Percentiles rank a stretch among this genome's conserved stretches.
phyloP scores from a whole-genome alignment of 2,888 invertebrate species.

The Junonia oenone region DNA sequence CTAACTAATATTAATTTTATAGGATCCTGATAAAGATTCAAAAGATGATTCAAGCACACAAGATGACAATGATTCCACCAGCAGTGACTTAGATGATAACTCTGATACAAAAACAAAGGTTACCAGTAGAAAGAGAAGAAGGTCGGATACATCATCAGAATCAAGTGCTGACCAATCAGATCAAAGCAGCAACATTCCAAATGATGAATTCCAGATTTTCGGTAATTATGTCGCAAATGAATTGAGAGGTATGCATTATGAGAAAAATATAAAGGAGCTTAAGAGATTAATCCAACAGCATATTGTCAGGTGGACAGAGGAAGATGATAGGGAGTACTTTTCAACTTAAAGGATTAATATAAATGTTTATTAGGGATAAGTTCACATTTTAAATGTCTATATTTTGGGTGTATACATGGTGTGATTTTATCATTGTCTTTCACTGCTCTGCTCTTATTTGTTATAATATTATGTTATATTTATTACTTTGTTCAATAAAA shows the following conservation, averaged over 20 bases:
- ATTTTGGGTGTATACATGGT: neutral
- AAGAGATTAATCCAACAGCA: slow-evolving; percentile 9
- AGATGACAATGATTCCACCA: neutral
- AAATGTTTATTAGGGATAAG: neutral
- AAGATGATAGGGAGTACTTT: slow-evolving; percentile 14
- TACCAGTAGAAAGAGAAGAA: neutral
- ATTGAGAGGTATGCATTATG: slow-evolving; percentile 13
- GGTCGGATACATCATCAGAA: neutral
- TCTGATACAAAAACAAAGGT: neutral
- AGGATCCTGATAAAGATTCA: neutral
- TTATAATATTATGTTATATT: too few species aligned
- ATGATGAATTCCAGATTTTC: slow-evolving; percentile 16
- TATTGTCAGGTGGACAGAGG: slow-evolving; percentile 1
- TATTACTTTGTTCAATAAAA: too few species aligned
- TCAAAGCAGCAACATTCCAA: neutral
- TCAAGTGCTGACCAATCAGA: neutral
- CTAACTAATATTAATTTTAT: neutral
- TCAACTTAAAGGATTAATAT: neutral
- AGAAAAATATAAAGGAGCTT: slow-evolving; percentile 10
- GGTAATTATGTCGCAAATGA: slow-evolving; percentile 12
- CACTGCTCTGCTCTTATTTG: too few species aligned
- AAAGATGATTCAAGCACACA: neutral
- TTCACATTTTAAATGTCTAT: neutral
- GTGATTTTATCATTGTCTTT: neutral
- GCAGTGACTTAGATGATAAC: neutral